phyloP scores from a whole-genome alignment of 2,797 vertebrate species.

The Smutsia temminckii region DNA sequence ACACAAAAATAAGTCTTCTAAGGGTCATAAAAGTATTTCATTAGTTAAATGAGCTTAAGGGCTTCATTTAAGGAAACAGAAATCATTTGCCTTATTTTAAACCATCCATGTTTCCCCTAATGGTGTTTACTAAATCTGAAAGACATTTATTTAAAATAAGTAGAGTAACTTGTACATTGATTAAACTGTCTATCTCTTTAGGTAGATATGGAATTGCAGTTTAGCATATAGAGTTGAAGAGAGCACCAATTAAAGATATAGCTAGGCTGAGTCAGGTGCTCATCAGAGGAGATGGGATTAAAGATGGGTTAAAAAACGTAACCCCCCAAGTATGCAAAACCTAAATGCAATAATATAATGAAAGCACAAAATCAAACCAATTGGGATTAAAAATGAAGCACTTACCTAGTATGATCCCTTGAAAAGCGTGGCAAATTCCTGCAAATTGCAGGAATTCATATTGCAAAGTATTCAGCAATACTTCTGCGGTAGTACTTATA shows the following conservation, averaged over 20 bases:
- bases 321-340: conserved; percentile 63
- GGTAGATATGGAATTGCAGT: conserved; percentile 61
- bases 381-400: conserved; percentile 67
- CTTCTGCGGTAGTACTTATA: conserved; percentile 42
- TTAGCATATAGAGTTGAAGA: conserved; percentile 56
- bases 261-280: conserved; percentile 58
- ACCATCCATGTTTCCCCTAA: conserved; percentile 42
- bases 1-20: conserved; percentile 34
- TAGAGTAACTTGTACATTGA: conserved; percentile 69
- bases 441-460: conserved; percentile 30
- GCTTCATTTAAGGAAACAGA: conserved; percentile 52
- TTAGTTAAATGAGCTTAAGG: conserved; percentile 47
- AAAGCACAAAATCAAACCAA: conserved; percentile 61
- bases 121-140: conserved; percentile 71
- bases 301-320: conserved; percentile 68
- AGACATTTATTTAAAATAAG: conserved; percentile 73
- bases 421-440: conserved; percentile 56
- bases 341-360: conserved; percentile 57
- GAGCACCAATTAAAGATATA: conserved; percentile 63
- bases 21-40: conserved; percentile 52
- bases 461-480: conserved; percentile 46
- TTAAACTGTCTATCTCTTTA: conserved; percentile 70
- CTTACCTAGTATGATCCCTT: conserved; percentile 45
- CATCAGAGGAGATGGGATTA: conserved; percentile 69
- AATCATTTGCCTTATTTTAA: conserved; percentile 71